Percentiles rank a stretch among this genome's conserved stretches.
Conservation (phyloP, 1,140 invertebrate species). For the Hermetia illucens region DNA sequence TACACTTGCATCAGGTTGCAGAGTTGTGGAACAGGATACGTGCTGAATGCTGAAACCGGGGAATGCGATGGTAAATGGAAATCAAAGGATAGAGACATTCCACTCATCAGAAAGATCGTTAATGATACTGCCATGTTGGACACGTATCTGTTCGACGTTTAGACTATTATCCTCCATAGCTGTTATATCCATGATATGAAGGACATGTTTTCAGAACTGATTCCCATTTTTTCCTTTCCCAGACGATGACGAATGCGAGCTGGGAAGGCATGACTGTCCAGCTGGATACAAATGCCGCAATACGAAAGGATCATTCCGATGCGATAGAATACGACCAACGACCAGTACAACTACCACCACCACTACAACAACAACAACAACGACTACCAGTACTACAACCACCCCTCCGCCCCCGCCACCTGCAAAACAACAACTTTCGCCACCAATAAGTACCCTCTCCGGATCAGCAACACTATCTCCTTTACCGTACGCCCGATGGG, state of each 20-base stretch:
- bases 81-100: no score
- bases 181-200: no score
- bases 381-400: not conserved
- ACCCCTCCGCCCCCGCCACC: not conserved
- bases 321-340: conserved; percentile 10
- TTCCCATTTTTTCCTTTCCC: conserved; percentile 8
- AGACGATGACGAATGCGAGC: conserved; percentile 87
- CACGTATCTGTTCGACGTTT: no score
- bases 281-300: conserved; percentile 72
- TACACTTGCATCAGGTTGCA: conserved; percentile 65
- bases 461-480: conserved; percentile 7
- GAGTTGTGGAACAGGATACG: conserved; percentile 93
- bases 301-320: conserved; percentile 33
- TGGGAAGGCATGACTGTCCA: conserved; percentile 71
- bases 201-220: no score
- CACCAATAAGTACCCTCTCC: not conserved
- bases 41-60: conserved; percentile 72
- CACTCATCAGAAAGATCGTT: no score
- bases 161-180: no score
- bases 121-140: no score
- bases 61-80: conserved; percentile 69
- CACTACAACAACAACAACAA: not conserved
- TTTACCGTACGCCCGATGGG: no score
- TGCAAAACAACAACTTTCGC: not conserved
- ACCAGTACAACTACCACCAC: not conserved